Conservation (phyloP, 2,113 vertebrate species). For the Calyptomena viridis region DNA sequence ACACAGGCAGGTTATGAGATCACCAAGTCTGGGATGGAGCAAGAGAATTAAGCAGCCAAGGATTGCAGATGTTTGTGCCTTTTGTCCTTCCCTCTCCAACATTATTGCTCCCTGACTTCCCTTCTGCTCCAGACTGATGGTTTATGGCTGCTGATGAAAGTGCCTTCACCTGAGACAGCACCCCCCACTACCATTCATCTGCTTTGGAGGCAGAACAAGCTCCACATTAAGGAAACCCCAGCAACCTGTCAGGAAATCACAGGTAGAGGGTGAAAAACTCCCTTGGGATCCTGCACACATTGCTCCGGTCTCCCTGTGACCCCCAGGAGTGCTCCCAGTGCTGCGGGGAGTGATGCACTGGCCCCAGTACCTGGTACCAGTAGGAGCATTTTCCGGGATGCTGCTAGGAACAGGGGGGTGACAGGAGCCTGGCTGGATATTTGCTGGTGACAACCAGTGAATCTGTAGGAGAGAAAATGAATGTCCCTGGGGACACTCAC, state of each 20-base stretch:
- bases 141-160: neutral
- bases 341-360: neutral
- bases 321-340: neutral
- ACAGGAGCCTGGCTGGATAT: neutral
- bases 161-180: neutral
- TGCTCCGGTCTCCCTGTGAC: neutral
- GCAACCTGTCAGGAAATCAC: neutral
- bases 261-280: neutral
- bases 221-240: neutral
- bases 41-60: neutral
- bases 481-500: slow-evolving; percentile 25
- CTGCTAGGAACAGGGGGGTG: neutral
- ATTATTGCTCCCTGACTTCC: neutral
- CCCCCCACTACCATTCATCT: neutral
- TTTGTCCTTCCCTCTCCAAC: neutral
- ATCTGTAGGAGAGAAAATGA: slow-evolving; percentile 3
- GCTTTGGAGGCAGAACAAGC: neutral
- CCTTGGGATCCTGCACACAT: neutral
- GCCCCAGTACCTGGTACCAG: rapidly evolving
- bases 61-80: neutral
- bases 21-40: neutral
- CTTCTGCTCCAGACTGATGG: rapidly evolving
- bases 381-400: neutral
- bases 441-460: neutral
- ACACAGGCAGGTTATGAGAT: neutral